These are phyloP conservation scores for Hyperoplus immaculatus DNA, from an alignment of 2,797 vertebrate species.

Conservation along the genomic window DNA sequence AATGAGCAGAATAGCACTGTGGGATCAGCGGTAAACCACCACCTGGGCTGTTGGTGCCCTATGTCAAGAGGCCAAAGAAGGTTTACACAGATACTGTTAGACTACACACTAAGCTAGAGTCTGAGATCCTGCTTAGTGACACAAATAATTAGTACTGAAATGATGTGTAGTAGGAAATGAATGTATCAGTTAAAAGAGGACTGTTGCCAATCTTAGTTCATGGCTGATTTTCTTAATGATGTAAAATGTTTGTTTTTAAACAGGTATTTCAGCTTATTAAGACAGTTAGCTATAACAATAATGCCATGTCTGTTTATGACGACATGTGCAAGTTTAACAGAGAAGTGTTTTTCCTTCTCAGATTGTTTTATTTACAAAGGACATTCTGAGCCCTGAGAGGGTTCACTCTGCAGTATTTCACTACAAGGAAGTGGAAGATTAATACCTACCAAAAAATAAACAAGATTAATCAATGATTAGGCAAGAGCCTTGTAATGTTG, in stretches of 20 bases:
- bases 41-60: constrained; percentile 55
- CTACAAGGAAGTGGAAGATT: no score
- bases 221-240: not conserved
- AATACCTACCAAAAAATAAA: not conserved
- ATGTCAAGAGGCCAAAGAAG: constrained; percentile 33
- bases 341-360: not conserved
- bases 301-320: not conserved
- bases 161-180: not conserved
- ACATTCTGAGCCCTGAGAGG: not conserved
- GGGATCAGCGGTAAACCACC: constrained; percentile 46
- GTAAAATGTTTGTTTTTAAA: no score
- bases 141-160: not conserved
- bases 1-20: constrained; percentile 44
- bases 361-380: not conserved
- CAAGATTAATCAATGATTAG: not conserved
- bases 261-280: not conserved
- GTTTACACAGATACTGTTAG: not conserved
- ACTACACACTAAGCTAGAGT: not conserved
- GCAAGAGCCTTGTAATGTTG: not conserved
- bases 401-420: not conserved
- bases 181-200: not conserved
- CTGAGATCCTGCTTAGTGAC: constrained; percentile 17
- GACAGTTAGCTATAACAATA: not conserved
- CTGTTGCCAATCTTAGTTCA: not conserved
- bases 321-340: not conserved